Base-by-base conservation (phyloP, 1,140 invertebrate genomes). In the Drosophila sucinea region DNA sequence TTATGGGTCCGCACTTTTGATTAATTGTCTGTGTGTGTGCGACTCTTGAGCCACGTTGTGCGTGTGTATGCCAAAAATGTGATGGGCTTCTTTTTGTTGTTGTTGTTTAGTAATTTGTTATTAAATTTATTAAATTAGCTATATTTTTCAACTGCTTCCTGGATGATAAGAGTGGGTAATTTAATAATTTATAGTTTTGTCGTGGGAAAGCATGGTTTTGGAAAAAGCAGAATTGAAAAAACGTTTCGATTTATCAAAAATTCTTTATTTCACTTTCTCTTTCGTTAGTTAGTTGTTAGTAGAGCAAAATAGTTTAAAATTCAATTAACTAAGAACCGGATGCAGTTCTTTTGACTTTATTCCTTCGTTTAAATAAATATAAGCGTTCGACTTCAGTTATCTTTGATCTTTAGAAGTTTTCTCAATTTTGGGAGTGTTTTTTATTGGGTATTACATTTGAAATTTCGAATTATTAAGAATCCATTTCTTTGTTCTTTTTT, bases 1-100 rank as follows among this genome's bases (percentile, higher is more conserved):
- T 84, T 75, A 67, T 67, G 68, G 41, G 57, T 61, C 67, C 67
- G 55, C 61, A 67, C 55, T 74, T 73, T 84, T 89, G 84, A 89
- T 89, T 84, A 81, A 89, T 89, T 75, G 74, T 72, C 44, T 61
- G 44, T 63, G 40, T 35, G 55, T 70, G 60, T 35, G 33, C 38
- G 58, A 32, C 38, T 25, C 54, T 61, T 17, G 17, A 17, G 17
- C 17, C 17, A 17, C 64, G 25, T 27, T 38, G 60, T 47, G 56
- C 55, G 56, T 60, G 35, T 32, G 73, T 76, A 58, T 6, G 58
- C 33, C 60, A 69, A 61, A 30, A n/a, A 60, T 57, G 64, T 60
- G 51, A 55, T 56, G 51, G 7, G n/a, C 0, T 25, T 23, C 0
- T 8, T 0, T 51, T 51, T 51, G 2, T 47, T 77, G 70, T 54